Conservation (phyloP, 2,888 invertebrate genomes). For the Heliconius erato region DNA sequence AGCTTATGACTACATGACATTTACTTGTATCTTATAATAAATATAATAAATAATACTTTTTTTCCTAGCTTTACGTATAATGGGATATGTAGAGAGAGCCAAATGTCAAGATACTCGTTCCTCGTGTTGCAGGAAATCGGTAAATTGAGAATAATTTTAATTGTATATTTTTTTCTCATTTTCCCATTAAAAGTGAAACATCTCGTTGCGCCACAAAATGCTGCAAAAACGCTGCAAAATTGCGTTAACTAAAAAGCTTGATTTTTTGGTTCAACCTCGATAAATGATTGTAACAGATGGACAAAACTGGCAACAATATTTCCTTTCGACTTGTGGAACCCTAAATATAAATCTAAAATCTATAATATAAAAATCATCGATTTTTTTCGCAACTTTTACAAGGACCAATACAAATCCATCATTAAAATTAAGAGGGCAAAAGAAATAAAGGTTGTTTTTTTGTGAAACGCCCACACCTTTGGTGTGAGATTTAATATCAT, state of each 20-base stretch:
- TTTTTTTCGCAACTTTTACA: slow-evolving; percentile 30
- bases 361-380: background rate
- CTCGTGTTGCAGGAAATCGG: too few species aligned
- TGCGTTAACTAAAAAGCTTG: too few species aligned
- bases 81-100: background rate
- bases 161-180: too few species aligned
- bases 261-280: too few species aligned
- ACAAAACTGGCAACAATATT: too few species aligned
- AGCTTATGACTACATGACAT: background rate
- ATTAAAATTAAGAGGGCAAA: slow-evolving; percentile 50
- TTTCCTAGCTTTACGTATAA: background rate
- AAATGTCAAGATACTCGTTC: background rate
- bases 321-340: too few species aligned
- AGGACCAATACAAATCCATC: slow-evolving; percentile 52
- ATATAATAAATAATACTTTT: background rate
- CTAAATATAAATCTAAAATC: too few species aligned
- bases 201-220: too few species aligned
- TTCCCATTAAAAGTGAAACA: too few species aligned
- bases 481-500: slow-evolving; percentile 60
- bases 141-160: too few species aligned
- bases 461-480: slow-evolving; percentile 53
- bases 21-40: background rate
- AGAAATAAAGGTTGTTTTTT: slow-evolving; percentile 48
- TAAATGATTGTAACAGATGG: too few species aligned
- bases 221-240: too few species aligned